Percentiles rank a stretch among this genome's conserved stretches.
These are phyloP conservation scores for Aplodontia rufa DNA, from an alignment of 2,113 vertebrate species.

Conservation along the genomic window DNA sequence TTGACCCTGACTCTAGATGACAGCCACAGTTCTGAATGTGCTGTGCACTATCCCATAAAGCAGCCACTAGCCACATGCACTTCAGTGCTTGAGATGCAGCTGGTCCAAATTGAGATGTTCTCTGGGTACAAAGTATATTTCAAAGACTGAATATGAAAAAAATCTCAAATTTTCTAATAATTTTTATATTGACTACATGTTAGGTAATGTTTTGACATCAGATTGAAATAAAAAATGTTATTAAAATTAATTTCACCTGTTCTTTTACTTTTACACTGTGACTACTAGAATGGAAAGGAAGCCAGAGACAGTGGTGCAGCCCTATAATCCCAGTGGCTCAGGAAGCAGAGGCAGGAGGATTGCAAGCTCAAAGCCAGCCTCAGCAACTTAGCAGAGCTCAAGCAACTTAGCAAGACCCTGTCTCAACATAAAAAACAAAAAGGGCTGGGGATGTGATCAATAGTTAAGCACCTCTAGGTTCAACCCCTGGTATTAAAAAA, in stretches of 20 bases:
- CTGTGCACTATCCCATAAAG: not conserved
- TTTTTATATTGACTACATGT: not conserved
- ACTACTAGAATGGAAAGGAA: not conserved
- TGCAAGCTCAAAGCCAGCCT: too few relatives aligned
- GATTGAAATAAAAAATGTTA: conserved; percentile 27
- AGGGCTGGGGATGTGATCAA: too few relatives aligned
- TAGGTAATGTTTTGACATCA: not conserved
- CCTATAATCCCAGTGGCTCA: too few relatives aligned
- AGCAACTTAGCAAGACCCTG: too few relatives aligned
- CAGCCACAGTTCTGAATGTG: not conserved
- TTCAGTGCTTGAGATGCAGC: not conserved
- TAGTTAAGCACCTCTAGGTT: too few relatives aligned
- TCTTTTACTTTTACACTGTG: conserved; percentile 14
- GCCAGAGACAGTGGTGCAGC: too few relatives aligned
- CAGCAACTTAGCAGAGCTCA: too few relatives aligned
- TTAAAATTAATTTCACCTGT: conserved; percentile 9
- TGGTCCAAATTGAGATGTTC: not conserved
- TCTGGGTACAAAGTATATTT: not conserved
- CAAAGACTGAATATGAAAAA: not conserved
- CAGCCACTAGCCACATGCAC: not conserved
- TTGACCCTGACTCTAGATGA: not conserved
- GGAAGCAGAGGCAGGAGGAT: too few relatives aligned
- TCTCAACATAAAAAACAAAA: too few relatives aligned
- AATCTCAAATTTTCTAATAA: not conserved
- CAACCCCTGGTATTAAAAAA: too few relatives aligned